These are phyloP conservation scores for Xylota sylvarum DNA, from an alignment of 2,888 invertebrate species.

Conservation along the genomic window DNA sequence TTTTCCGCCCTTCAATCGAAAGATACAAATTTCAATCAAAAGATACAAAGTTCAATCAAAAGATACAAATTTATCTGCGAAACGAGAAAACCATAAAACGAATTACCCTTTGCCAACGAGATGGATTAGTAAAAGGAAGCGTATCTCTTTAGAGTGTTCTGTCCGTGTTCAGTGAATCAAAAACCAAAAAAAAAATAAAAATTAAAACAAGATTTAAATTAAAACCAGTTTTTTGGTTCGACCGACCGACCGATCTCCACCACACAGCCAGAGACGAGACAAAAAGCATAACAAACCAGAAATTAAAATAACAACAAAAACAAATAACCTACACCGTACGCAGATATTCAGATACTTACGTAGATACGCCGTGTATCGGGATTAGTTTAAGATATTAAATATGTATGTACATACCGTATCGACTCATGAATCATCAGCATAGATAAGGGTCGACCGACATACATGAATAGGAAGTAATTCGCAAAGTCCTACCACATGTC, in stretches of 20 bases:
- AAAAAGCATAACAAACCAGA: conserved; percentile 68
- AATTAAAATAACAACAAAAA: conserved; percentile 57
- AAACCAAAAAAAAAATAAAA: conserved; percentile 17
- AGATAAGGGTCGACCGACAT: background rate
- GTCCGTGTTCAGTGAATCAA: conserved; percentile 20
- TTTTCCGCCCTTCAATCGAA: too few species aligned
- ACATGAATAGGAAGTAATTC: background rate
- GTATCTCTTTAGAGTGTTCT: background rate
- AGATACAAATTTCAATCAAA: background rate
- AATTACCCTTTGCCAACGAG: conserved; percentile 10
- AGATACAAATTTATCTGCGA: conserved; percentile 5
- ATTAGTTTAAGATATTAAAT: background rate
- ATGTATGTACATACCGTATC: background rate
- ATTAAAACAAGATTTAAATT: conserved; percentile 66
- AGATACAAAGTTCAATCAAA: background rate
- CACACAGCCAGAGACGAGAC: background rate
- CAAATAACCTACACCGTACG: conserved; percentile 16
- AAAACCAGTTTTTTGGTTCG: conserved; percentile 68
- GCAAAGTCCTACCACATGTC: background rate
- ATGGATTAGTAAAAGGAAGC: conserved; percentile 14
- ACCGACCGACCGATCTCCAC: conserved; percentile 16
- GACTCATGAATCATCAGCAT: conserved; percentile 3
- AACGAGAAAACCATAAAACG: background rate
- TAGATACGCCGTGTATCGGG: background rate
- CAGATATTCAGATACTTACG: too few species aligned